A percentile compares a stretch with the other conserved stretches of the same genome.
Evolutionary conservation across 1,140 invertebrate species (phyloP).

Genomic region (Melitaea cinxia): DNA sequence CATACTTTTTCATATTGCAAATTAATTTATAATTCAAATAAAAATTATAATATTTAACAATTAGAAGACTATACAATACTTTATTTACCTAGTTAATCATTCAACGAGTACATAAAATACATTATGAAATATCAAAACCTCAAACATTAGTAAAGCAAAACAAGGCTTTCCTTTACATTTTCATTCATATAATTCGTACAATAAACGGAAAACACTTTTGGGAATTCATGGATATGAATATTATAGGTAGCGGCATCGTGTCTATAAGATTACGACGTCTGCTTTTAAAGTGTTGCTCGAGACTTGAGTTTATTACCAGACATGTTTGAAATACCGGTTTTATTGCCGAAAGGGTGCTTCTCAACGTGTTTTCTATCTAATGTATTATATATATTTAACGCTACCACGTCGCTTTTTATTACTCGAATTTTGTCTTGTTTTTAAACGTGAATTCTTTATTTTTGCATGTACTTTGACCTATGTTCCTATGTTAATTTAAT

Average conservation of each 20-base stretch:
- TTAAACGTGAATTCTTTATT: neutral
- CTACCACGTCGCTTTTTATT: too few relatives aligned
- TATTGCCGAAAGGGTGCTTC: conserved; percentile 58
- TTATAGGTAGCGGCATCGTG: neutral
- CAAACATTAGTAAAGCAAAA: neutral
- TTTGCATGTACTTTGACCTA: neutral
- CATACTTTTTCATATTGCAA: too few relatives aligned
- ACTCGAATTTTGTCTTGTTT: neutral
- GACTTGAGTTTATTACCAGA: conserved; percentile 77
- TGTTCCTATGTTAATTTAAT: too few relatives aligned
- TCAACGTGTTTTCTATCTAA: conserved; percentile 47
- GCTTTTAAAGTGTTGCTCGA: conserved; percentile 51
- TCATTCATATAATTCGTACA: neutral
- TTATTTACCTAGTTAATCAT: too few relatives aligned
- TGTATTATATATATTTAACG: conserved; percentile 33
- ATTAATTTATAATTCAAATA: too few relatives aligned
- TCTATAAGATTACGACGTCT: conserved; percentile 47
- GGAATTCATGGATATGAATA: neutral
- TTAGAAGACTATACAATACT: too few relatives aligned
- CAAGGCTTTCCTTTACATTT: neutral
- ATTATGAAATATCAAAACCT: too few relatives aligned
- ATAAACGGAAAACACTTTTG: neutral
- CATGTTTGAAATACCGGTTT: conserved; percentile 76
- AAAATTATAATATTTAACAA: too few relatives aligned
- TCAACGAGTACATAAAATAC: too few relatives aligned